A percentile compares a stretch with the other conserved stretches of the same genome.
phyloP scores from a whole-genome alignment of 1,140 invertebrate species.

The Stegodyphus dumicola region DNA sequence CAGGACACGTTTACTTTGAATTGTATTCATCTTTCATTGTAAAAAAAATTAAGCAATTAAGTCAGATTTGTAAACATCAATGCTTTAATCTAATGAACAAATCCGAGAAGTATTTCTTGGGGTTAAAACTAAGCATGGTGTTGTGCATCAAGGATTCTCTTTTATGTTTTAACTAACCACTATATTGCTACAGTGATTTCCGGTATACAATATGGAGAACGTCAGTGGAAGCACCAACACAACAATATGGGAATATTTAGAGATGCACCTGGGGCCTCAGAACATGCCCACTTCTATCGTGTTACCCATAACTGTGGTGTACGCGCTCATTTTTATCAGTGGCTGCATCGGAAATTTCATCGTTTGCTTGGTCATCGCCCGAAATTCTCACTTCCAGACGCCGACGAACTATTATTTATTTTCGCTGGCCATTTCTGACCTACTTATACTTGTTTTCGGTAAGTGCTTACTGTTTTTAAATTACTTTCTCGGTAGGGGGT shows the following conservation, averaged over 20 bases:
- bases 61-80: too few relatives aligned
- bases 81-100: too few relatives aligned
- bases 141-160: too few relatives aligned
- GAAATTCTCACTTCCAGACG: constrained; percentile 70
- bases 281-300: constrained; percentile 47
- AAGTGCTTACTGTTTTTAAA: not conserved
- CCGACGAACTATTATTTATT: constrained; percentile 74
- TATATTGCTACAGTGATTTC: too few relatives aligned
- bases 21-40: too few relatives aligned
- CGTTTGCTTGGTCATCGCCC: constrained; percentile 72
- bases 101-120: too few relatives aligned
- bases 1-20: too few relatives aligned
- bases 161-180: too few relatives aligned
- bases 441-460: constrained; percentile 73
- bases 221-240: not conserved
- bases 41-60: too few relatives aligned
- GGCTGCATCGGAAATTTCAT: constrained; percentile 71
- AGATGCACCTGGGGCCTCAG: constrained; percentile 38
- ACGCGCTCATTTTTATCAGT: constrained; percentile 68
- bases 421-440: constrained; percentile 75
- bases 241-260: constrained; percentile 5
- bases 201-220: too few relatives aligned
- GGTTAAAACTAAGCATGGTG: too few relatives aligned
- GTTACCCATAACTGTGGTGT: constrained; percentile 68
- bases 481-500: too few relatives aligned